Base-by-base conservation (phyloP, 2,113 vertebrate genomes). In the Stercorarius parasiticus region DNA sequence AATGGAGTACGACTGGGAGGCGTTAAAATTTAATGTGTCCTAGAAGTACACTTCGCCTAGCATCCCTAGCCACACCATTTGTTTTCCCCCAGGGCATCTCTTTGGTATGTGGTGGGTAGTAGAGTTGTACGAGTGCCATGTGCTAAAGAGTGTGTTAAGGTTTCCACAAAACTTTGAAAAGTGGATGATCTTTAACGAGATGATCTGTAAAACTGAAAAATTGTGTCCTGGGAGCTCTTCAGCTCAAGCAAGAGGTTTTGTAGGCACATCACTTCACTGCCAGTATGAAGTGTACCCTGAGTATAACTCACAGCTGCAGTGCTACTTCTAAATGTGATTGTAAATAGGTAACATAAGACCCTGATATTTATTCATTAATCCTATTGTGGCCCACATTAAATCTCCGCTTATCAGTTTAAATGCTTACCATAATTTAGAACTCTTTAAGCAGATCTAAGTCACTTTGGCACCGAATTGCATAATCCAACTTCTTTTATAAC, bases 341-440 rank as follows among this genome's bases (percentile, higher is more conserved):
- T 64, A 86, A 82, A 90, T 29, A 95, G 45, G 59, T 95, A 83
- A 66, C 55, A 13, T 69, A 95, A 90, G 80, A 73, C 47, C 34
- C 42, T 92, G 55, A 86, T 83, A 85, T 91, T 94, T 95, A 94
- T 74, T 96, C 69, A 92, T 81, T 95, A 97, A 90, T 90, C 50
- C 62, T 64, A 71, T 77, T 96, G 94, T 38, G 30, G 88, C 77
- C 34, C 67, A 82, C 73, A 53, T 95, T 85, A 95, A 95, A 92
- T 82, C 61, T 97, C 26, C 92, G 29, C 65, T 96, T 94, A 83
- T 95, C 86, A 50, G 70, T 91, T 94, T 96, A 95, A 96, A 90
- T 95, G 58, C 82, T 84, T 92, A 89, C 50, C 62, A 76, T 95
- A 94, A 93, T 90, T 95, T 93, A 83, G 83, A 94, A 87, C 45